phyloP scores from a whole-genome alignment of 2,888 invertebrate species.

The Philereme transversata region DNA sequence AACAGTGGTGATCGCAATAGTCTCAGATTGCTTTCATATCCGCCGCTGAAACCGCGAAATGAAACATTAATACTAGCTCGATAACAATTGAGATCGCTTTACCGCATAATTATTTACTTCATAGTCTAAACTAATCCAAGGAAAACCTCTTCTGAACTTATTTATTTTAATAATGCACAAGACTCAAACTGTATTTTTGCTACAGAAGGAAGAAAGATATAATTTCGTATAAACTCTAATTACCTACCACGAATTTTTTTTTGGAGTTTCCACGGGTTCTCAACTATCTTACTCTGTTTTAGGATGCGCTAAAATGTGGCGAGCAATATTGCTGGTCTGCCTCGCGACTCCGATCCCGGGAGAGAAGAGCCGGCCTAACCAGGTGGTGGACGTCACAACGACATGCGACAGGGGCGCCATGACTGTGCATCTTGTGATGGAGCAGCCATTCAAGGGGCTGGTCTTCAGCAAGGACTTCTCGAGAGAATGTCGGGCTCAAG shows the following conservation, averaged over 20 bases:
- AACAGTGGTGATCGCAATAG: slow-evolving; percentile 26
- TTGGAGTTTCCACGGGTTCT: slow-evolving; percentile 8
- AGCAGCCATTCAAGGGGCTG: slow-evolving; percentile 87
- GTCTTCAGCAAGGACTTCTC: slow-evolving; percentile 91
- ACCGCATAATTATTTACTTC: no score
- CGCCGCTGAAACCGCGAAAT: slow-evolving; percentile 51
- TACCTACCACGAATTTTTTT: background rate
- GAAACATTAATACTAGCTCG: slow-evolving; percentile 52
- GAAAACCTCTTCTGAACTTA: no score
- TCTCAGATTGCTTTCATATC: slow-evolving; percentile 60
- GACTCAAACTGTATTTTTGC: no score
- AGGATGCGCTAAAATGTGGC: slow-evolving; percentile 70
- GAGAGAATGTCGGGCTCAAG: slow-evolving; percentile 87
- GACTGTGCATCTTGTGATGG: slow-evolving; percentile 85
- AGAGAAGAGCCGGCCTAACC: slow-evolving; percentile 70
- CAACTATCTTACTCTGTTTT: slow-evolving; percentile 33
- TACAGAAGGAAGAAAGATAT: no score
- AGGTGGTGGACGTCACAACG: slow-evolving; percentile 83
- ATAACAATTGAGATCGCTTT: slow-evolving; percentile 13
- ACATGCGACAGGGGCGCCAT: slow-evolving; percentile 86
- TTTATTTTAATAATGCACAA: no score
- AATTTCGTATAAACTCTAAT: no score
- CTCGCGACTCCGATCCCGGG: slow-evolving; percentile 46
- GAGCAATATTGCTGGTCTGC: slow-evolving; percentile 58
- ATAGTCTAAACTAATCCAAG: no score